Base-by-base conservation (phyloP, 2,888 invertebrate species). In the Pyrochroa serraticornis region DNA sequence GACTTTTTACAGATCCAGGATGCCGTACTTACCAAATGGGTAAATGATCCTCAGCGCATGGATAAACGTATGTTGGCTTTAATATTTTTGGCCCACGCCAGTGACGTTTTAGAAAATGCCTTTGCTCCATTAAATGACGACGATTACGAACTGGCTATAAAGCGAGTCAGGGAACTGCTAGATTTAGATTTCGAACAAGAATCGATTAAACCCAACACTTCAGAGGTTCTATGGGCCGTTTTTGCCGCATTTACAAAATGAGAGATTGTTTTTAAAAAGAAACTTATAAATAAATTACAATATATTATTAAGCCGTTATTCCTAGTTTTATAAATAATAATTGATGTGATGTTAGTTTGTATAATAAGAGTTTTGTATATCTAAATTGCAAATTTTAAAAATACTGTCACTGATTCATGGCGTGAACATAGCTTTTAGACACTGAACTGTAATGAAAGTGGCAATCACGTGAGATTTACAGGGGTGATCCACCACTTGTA, bases 81-180 rank as follows among this genome's bases (percentile, higher is more conserved):
- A 60, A 89, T 99, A 75, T 92, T 95, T 80, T 84, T 99, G 70
- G 97, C 98, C 22, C 97, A 99, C 79, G 95, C 97, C 6, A 96
- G 97, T 48, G 99, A 99, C 81, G 99, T 99, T 14, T 84, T 99
- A 52, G 99, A 99, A 82, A 99, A 99, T 81, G 99, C 99, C 49
- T 99, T 99, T 81, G 96, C 97, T 13, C 97, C 98, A 1, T 85
- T 99, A 7, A 93, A 93, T 47, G 95, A 96, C 72, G 97, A 97
- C 75, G 97, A 97, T 81, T 98, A 98, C 78, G 97, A 98, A 82
- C 84, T 98, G 70, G 99, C 98, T 59, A 98, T 97, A 89, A 92
- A 96, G 74, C 89, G 99, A 75, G 96, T 99, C 45, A 87, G 98
- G 68, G 93, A 95, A 72, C 85, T 99, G 44, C 86, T 99, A 69